Conservation (phyloP, 2,797 vertebrate species). For the Brachymystax lenok region DNA sequence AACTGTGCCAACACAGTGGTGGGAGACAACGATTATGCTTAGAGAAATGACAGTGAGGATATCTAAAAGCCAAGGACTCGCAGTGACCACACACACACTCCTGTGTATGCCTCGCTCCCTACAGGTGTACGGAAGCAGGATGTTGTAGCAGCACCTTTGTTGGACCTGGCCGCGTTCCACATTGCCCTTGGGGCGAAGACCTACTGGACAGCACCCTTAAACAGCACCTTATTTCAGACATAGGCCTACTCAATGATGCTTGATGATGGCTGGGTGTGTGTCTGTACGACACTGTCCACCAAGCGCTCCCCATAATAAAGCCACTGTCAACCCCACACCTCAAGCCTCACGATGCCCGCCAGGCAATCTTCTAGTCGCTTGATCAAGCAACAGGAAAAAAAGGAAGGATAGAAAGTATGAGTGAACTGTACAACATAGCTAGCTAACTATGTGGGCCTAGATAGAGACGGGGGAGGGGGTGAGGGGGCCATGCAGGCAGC, state of each 20-base stretch:
- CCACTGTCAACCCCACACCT: constrained; percentile 12
- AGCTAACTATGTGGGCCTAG: constrained; percentile 48
- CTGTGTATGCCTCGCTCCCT: constrained; percentile 22
- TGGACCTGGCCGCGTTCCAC: constrained; percentile 41
- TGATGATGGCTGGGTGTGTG: neutral
- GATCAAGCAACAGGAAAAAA: constrained; percentile 61
- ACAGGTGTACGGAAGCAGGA: constrained; percentile 29
- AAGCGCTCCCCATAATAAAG: constrained; percentile 42
- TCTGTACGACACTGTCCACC: neutral
- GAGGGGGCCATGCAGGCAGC: constrained; percentile 67
- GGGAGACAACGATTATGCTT: constrained; percentile 13
- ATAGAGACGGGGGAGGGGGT: constrained; percentile 52
- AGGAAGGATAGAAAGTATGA: constrained; percentile 58
- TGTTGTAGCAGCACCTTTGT: constrained; percentile 24
- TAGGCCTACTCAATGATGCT: neutral
- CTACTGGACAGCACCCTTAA: neutral
- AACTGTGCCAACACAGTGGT: constrained; percentile 18
- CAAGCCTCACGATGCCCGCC: constrained; percentile 49
- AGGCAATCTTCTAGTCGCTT: constrained; percentile 71
- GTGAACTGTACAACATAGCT: constrained; percentile 67
- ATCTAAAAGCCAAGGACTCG: neutral
- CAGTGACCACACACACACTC: neutral
- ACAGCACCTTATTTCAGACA: constrained; percentile 3
- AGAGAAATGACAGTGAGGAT: constrained; percentile 1
- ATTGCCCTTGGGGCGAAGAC: constrained; percentile 31